Percentiles rank a stretch among this genome's conserved stretches.
These are phyloP conservation scores for Gorsachius magnificus DNA, from an alignment of 2,797 vertebrate genomes.

Conservation along the genomic window DNA sequence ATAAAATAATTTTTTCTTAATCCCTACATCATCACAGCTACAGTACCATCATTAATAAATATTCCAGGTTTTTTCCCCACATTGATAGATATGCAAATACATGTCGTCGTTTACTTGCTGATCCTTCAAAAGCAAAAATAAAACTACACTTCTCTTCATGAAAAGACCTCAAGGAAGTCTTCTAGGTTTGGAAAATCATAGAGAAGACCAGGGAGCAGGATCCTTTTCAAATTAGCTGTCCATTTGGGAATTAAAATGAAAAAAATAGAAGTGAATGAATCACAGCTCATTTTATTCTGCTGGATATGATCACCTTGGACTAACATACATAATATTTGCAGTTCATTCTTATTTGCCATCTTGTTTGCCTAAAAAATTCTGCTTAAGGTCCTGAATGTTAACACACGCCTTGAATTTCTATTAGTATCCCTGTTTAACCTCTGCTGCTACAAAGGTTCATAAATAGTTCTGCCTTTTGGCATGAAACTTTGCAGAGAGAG, in stretches of 20 bases:
- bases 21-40: not conserved
- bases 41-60: not conserved
- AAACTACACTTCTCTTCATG: not conserved
- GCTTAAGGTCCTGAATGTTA: not conserved
- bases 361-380: not conserved
- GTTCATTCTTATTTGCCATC: not conserved
- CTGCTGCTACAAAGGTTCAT: not conserved
- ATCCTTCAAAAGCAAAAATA: not conserved
- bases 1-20: not conserved
- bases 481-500: not conserved
- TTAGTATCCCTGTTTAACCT: constrained; percentile 18
- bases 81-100: not conserved
- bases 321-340: not conserved
- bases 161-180: not conserved
- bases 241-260: not conserved
- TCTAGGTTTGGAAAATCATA: not conserved
- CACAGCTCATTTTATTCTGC: not conserved
- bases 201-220: not conserved
- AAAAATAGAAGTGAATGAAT: not conserved
- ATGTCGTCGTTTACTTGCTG: not conserved
- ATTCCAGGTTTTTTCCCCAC: not conserved
- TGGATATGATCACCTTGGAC: not conserved
- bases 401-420: not conserved
- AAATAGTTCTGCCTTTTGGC: constrained; percentile 9
- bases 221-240: not conserved